Conservation (phyloP, 2,113 vertebrate species). For the Daphoenositta chrysoptera region DNA sequence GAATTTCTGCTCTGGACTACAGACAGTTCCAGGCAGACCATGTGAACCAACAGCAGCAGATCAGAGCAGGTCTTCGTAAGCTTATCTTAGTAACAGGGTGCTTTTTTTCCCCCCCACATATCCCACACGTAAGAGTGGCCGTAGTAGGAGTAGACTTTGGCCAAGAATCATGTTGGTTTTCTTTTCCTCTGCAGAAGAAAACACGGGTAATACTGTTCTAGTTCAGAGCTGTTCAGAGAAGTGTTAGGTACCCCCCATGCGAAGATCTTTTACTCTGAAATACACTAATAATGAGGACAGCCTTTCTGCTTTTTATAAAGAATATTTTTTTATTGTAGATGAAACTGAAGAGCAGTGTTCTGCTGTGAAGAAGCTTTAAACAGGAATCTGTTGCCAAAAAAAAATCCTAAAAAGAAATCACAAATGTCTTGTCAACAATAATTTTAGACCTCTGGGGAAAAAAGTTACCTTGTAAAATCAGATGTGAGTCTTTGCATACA, state of each 20-base stretch:
- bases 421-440: neutral
- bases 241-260: neutral
- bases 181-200: neutral
- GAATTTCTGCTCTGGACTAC: neutral
- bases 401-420: neutral
- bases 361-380: neutral
- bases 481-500: neutral
- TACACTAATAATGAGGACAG: neutral
- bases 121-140: neutral
- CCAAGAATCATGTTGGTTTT: neutral
- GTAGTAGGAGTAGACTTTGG: neutral
- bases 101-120: accelerated
- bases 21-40: neutral
- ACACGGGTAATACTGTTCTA: neutral
- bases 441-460: neutral
- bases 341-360: neutral
- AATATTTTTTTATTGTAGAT: neutral
- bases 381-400: neutral
- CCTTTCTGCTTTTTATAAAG: neutral
- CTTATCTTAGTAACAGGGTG: neutral
- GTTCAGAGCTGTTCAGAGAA: neutral
- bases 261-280: neutral
- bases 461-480: neutral
- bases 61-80: neutral
- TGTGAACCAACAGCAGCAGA: neutral